Percentiles rank a stretch among this genome's conserved stretches.
These are phyloP conservation scores for Stegana nigrithorax DNA, from an alignment of 2,888 invertebrate genomes.

Conservation along the genomic window DNA sequence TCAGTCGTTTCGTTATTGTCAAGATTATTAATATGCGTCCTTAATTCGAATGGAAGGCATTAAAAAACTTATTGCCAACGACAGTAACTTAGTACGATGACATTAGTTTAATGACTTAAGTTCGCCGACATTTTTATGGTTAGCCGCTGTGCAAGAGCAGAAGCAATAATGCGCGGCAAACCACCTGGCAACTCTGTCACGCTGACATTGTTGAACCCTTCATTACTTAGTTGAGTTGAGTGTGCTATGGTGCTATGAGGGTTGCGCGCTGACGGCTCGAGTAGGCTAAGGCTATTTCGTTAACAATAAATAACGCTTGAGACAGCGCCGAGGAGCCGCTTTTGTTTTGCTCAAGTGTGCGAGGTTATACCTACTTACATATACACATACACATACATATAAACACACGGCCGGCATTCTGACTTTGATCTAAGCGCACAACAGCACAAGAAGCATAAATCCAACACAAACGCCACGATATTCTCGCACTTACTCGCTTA, in stretches of 20 bases:
- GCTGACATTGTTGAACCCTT: constrained; percentile 13
- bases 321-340: constrained; percentile 43
- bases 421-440: constrained; percentile 38
- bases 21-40: too few species aligned
- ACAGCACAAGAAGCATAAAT: background rate
- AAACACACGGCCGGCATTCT: constrained; percentile 28
- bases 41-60: too few species aligned
- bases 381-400: too few species aligned
- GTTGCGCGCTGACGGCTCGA: constrained; percentile 3
- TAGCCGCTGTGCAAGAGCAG: background rate
- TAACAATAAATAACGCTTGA: constrained; percentile 59
- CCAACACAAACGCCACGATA: background rate
- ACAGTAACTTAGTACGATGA: too few species aligned
- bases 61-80: too few species aligned
- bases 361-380: too few species aligned
- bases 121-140: too few species aligned
- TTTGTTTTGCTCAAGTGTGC: too few species aligned
- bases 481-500: too few species aligned
- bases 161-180: background rate
- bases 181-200: constrained; percentile 8
- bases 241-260: background rate
- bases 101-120: too few species aligned
- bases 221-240: constrained; percentile 8
- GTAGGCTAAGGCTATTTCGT: constrained; percentile 50
- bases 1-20: too few species aligned